Conservation (phyloP, 2,113 vertebrate genomes). For the Paedocypris sp. region DNA sequence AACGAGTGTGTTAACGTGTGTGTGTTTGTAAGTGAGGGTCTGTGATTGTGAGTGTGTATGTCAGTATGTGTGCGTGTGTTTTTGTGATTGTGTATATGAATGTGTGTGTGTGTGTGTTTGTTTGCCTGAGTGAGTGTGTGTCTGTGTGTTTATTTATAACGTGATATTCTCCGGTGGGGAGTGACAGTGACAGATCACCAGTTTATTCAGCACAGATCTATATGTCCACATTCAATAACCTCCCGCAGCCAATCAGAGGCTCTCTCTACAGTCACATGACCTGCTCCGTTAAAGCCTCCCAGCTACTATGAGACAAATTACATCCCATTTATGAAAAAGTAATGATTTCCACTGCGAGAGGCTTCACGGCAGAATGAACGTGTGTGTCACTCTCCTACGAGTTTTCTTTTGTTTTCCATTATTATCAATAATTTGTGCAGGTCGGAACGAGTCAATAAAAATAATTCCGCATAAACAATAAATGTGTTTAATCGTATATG, state of each 20-base stretch:
- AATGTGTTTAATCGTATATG: too few species aligned
- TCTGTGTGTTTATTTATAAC: conserved; percentile 44
- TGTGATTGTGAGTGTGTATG: too few species aligned
- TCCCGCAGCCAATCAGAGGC: conserved; percentile 40
- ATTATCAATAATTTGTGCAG: too few species aligned
- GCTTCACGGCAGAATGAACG: conserved; percentile 41
- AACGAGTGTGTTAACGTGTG: too few species aligned
- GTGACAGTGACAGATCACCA: conserved; percentile 40
- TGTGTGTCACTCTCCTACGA: too few species aligned
- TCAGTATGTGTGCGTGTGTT: too few species aligned
- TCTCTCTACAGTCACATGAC: conserved; percentile 42
- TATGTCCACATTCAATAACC: conserved; percentile 48
- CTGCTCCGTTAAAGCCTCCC: conserved; percentile 33
- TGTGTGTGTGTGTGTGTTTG: conserved; percentile 25
- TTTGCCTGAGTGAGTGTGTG: conserved; percentile 5
- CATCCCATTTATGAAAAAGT: conserved; percentile 63
- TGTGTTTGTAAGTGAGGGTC: too few species aligned
- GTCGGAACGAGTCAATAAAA: too few species aligned
- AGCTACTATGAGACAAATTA: conserved; percentile 56
- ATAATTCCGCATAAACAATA: too few species aligned
- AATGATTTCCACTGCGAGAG: conserved; percentile 56
- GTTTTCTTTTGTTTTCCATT: not conserved
- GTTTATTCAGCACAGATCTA: conserved; percentile 41
- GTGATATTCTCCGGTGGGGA: conserved; percentile 42
- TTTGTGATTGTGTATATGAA: too few species aligned